Evolutionary conservation across 1,140 invertebrate genomes (phyloP).

Genomic region (Episyrphus balteatus): DNA sequence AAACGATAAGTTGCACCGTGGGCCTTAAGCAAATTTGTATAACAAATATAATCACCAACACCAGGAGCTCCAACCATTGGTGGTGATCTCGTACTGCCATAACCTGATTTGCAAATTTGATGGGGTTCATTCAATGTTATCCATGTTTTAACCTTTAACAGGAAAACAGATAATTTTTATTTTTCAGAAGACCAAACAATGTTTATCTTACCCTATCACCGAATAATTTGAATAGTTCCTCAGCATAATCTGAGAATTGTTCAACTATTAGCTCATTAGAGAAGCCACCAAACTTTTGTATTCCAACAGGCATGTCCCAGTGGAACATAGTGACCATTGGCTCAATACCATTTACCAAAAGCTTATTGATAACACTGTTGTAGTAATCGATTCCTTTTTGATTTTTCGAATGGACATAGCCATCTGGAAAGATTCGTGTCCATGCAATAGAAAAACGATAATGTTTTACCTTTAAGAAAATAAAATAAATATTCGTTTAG

Average conservation of each 20-base stretch:
- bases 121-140: neutral
- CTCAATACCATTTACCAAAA: slow-evolving; percentile 41
- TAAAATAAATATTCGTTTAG: too few species aligned
- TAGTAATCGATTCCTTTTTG: slow-evolving; percentile 24
- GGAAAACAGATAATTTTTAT: too few species aligned
- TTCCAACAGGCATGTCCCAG: slow-evolving; percentile 23
- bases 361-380: slow-evolving; percentile 30
- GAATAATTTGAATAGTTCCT: slow-evolving; percentile 37
- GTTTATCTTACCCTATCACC: slow-evolving; percentile 31
- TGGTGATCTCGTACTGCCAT: slow-evolving; percentile 1
- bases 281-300: slow-evolving; percentile 36
- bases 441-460: slow-evolving; percentile 50
- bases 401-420: slow-evolving; percentile 10
- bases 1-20: slow-evolving; percentile 43
- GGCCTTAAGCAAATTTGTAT: slow-evolving; percentile 42
- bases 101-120: neutral
- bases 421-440: slow-evolving; percentile 41
- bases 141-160: neutral
- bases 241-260: slow-evolving; percentile 43
- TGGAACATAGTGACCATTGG: slow-evolving; percentile 30
- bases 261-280: slow-evolving; percentile 33
- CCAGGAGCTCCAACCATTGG: slow-evolving; percentile 35
- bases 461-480: too few species aligned
- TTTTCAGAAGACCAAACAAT: neutral
- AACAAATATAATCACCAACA: slow-evolving; percentile 40